A percentile compares a stretch with the other conserved stretches of the same genome.
phyloP scores from a whole-genome alignment of 2,797 vertebrate genomes.

The Oryzias dopingdopingensis region DNA sequence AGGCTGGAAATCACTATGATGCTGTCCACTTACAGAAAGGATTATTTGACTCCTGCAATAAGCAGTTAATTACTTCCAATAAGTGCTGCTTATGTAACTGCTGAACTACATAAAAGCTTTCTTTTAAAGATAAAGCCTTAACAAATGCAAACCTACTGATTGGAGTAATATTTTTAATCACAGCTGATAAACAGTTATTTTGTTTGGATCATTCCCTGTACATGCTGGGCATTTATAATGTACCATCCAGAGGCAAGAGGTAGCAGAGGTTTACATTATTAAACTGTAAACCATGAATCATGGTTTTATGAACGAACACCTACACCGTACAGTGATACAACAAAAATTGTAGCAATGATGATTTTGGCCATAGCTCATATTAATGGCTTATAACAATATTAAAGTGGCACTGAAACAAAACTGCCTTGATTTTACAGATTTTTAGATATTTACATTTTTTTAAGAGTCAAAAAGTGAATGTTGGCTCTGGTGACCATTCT shows the following conservation, averaged over 20 bases:
- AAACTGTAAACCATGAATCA: slow-evolving; percentile 54
- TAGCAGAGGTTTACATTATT: slow-evolving; percentile 44
- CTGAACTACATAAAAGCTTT: slow-evolving; percentile 13
- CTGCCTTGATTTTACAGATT: slow-evolving; percentile 18
- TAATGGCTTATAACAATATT: slow-evolving; percentile 51
- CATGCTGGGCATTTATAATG: slow-evolving; percentile 25
- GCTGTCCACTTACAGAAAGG: slow-evolving; percentile 1
- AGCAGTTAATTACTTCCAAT: background rate
- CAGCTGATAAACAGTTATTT: slow-evolving; percentile 6
- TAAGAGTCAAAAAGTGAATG: background rate
- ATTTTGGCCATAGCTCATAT: slow-evolving; percentile 66
- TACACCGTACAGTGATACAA: slow-evolving; percentile 42
- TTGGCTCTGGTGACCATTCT: too few species aligned
- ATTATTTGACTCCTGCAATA: slow-evolving; percentile 12
- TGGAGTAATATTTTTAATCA: slow-evolving; percentile 4
- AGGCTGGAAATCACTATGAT: slow-evolving; percentile 42
- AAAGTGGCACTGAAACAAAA: slow-evolving; percentile 58
- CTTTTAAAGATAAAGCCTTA: slow-evolving; percentile 11
- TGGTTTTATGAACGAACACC: slow-evolving; percentile 24
- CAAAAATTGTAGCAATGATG: slow-evolving; percentile 48
- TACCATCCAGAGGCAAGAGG: slow-evolving; percentile 54
- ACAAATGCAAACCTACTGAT: slow-evolving; percentile 15
- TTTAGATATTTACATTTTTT: slow-evolving; percentile 4
- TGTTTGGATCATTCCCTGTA: slow-evolving; percentile 24
- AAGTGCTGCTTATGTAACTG: slow-evolving; percentile 9